These are phyloP conservation scores for Enteromius trimaculatus DNA, from an alignment of 2,797 vertebrate genomes.

Conservation along the genomic window DNA sequence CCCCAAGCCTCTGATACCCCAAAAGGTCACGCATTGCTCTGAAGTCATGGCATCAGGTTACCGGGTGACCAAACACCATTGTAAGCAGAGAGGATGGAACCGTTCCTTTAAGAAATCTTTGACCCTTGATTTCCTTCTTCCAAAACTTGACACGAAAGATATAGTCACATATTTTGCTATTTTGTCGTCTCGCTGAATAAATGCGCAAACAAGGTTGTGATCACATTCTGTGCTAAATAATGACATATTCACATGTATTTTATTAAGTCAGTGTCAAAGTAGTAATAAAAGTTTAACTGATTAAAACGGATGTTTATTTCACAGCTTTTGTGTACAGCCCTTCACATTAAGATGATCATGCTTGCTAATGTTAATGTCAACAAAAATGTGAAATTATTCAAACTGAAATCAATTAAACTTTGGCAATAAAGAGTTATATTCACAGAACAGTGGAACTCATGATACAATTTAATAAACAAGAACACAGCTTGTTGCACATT, in stretches of 20 bases:
- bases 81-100: slow-evolving; percentile 57
- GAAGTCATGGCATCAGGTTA: slow-evolving; percentile 70
- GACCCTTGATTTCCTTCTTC: neutral
- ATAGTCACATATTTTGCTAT: neutral
- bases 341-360: slow-evolving; percentile 11
- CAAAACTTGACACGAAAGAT: neutral
- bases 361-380: neutral
- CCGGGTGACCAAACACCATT: slow-evolving; percentile 53
- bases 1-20: slow-evolving; percentile 68
- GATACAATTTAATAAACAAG: neutral
- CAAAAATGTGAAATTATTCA: neutral
- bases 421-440: neutral
- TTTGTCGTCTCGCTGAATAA: neutral
- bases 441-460: neutral
- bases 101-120: slow-evolving; percentile 50
- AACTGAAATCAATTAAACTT: neutral
- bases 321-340: slow-evolving; percentile 10
- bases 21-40: slow-evolving; percentile 80
- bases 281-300: slow-evolving; percentile 17
- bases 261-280: neutral
- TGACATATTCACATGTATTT: slow-evolving; percentile 12
- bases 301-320: slow-evolving; percentile 29
- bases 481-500: neutral
- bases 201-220: neutral
- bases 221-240: neutral